Conservation (phyloP, 2,797 vertebrate species). For the Sparidentex hasta region DNA sequence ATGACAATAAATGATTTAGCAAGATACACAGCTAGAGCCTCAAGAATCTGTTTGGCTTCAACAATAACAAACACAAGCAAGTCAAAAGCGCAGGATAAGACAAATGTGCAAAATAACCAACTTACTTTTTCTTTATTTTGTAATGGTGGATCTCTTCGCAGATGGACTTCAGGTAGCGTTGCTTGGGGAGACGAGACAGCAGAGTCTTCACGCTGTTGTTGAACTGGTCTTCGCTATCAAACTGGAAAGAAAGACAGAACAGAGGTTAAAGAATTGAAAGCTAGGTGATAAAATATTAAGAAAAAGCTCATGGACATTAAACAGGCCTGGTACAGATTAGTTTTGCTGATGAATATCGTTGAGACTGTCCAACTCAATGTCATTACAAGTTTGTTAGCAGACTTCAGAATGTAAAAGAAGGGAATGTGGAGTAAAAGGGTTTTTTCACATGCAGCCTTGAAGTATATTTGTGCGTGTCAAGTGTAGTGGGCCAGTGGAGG, state of each 20-base stretch:
- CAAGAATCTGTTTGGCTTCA: neutral
- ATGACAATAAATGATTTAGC: neutral
- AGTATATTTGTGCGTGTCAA: slow-evolving; percentile 66
- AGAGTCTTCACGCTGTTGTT: slow-evolving; percentile 93
- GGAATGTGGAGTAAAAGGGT: slow-evolving; percentile 11
- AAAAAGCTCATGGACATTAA: neutral
- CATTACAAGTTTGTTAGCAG: slow-evolving; percentile 19
- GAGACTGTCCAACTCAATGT: neutral
- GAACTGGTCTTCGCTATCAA: slow-evolving; percentile 92
- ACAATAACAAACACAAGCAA: neutral
- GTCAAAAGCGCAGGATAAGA: too few relatives aligned
- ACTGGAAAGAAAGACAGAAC: slow-evolving; percentile 76
- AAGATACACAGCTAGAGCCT: too few relatives aligned
- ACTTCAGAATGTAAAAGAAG: neutral
- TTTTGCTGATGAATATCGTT: neutral
- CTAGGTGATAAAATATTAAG: neutral
- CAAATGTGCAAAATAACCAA: neutral
- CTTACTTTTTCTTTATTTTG: slow-evolving; percentile 89
- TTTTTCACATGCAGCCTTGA: slow-evolving; percentile 7
- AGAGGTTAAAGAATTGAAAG: neutral
- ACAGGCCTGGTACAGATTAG: slow-evolving; percentile 3
- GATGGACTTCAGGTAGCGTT: slow-evolving; percentile 94
- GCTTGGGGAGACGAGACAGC: slow-evolving; percentile 93
- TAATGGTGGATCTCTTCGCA: slow-evolving; percentile 96
- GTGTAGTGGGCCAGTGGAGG: slow-evolving; percentile 14